These are phyloP conservation scores for Albula goreensis DNA, from an alignment of 2,113 vertebrate species.

Conservation along the genomic window DNA sequence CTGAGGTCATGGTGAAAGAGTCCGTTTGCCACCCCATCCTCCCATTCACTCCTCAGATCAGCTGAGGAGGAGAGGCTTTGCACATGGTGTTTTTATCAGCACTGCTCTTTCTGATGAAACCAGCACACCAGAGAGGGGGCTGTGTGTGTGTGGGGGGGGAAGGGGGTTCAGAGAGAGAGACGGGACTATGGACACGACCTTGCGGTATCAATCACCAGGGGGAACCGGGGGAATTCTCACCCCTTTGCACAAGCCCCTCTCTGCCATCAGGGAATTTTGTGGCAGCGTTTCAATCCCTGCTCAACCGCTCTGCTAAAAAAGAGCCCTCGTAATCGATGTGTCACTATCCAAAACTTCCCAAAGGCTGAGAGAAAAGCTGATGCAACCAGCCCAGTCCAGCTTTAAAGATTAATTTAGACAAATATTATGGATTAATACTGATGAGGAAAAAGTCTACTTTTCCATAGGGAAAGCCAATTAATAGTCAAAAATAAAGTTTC, in stretches of 20 bases:
- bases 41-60: neutral
- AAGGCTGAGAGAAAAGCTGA: neutral
- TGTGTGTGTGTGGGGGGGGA: neutral
- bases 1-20: conserved; percentile 12
- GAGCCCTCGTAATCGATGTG: neutral
- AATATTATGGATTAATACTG: neutral
- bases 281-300: neutral
- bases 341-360: neutral
- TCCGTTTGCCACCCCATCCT: conserved; percentile 3
- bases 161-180: neutral
- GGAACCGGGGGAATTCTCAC: neutral
- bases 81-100: neutral
- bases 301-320: neutral
- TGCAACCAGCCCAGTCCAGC: neutral
- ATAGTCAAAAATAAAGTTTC: neutral
- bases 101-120: neutral
- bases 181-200: neutral
- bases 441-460: neutral
- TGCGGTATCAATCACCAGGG: neutral
- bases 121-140: neutral
- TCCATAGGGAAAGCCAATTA: neutral
- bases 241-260: neutral
- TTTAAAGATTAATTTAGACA: neutral
- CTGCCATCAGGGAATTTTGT: neutral
- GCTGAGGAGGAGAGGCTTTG: neutral